Evolutionary conservation across 2,888 invertebrate genomes (phyloP).

Genomic region (Hyles lineata): DNA sequence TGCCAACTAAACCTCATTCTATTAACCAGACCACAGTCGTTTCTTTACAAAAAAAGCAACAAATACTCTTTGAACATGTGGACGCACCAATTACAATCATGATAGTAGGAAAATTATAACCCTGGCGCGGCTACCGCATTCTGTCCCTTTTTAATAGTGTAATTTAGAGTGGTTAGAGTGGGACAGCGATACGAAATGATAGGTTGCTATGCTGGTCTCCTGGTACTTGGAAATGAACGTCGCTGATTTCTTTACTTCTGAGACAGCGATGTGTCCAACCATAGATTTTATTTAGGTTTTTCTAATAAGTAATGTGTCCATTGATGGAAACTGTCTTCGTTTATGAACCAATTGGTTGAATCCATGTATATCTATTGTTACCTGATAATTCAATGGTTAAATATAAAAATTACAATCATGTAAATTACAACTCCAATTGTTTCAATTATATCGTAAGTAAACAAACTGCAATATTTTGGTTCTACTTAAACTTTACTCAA

Average conservation of each 20-base stretch:
- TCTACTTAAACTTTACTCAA: no score
- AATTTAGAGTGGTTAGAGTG: slow-evolving; percentile 35
- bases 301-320: no score
- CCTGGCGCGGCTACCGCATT: slow-evolving; percentile 48
- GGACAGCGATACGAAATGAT: slow-evolving; percentile 49
- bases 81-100: slow-evolving; percentile 58
- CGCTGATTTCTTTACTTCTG: slow-evolving; percentile 62
- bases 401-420: no score
- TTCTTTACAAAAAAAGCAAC: slow-evolving; percentile 54
- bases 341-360: no score
- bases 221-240: slow-evolving; percentile 47
- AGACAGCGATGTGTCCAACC: slow-evolving; percentile 36
- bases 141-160: slow-evolving; percentile 45
- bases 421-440: no score
- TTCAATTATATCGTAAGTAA: no score
- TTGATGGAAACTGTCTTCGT: no score
- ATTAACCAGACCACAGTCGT: slow-evolving; percentile 46
- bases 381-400: no score
- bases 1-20: slow-evolving; percentile 11
- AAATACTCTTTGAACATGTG: slow-evolving; percentile 44
- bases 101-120: slow-evolving; percentile 63
- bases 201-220: slow-evolving; percentile 49
- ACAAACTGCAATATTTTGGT: no score
- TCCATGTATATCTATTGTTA: no score
- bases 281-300: not conserved